These are phyloP conservation scores for Monochamus alternatus DNA, from an alignment of 2,888 invertebrate species.

Conservation along the genomic window DNA sequence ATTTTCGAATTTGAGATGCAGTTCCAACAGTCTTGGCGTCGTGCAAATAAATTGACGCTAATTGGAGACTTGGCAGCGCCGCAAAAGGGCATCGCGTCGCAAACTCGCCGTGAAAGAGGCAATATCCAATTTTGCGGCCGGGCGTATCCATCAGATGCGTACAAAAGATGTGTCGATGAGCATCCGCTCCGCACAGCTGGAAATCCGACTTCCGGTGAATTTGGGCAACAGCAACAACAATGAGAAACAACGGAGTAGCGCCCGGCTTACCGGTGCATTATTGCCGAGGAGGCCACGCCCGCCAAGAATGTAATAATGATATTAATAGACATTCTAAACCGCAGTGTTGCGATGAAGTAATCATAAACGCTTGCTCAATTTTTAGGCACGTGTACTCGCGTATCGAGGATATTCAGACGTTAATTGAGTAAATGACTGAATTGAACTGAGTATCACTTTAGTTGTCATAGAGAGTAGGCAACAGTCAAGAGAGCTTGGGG, in stretches of 20 bases:
- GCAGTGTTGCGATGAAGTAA: constrained; percentile 47
- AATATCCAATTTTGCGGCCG: constrained; percentile 13
- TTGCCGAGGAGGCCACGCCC: constrained; percentile 25
- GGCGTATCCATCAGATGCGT: constrained; percentile 35
- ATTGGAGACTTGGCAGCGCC: neutral
- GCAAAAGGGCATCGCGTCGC: constrained; percentile 3
- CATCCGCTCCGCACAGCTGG: constrained; percentile 49
- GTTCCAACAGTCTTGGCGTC: too few relatives aligned
- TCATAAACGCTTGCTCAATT: constrained; percentile 46
- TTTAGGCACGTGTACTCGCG: constrained; percentile 25
- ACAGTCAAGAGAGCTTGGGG: too few relatives aligned
- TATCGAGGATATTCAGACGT: constrained; percentile 19
- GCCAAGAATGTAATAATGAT: constrained; percentile 46
- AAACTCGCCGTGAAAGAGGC: neutral
- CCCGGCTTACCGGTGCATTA: constrained; percentile 34
- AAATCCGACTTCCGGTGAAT: constrained; percentile 39
- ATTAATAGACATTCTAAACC: constrained; percentile 47
- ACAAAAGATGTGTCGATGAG: constrained; percentile 43
- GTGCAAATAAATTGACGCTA: too few relatives aligned
- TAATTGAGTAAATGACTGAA: too few relatives aligned
- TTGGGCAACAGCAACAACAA: constrained; percentile 32
- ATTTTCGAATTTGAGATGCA: too few relatives aligned
- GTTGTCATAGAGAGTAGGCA: too few relatives aligned
- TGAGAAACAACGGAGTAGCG: constrained; percentile 40
- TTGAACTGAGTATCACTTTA: too few relatives aligned